phyloP scores from a whole-genome alignment of 2,888 invertebrate genomes.

The Elgonia sp. region DNA sequence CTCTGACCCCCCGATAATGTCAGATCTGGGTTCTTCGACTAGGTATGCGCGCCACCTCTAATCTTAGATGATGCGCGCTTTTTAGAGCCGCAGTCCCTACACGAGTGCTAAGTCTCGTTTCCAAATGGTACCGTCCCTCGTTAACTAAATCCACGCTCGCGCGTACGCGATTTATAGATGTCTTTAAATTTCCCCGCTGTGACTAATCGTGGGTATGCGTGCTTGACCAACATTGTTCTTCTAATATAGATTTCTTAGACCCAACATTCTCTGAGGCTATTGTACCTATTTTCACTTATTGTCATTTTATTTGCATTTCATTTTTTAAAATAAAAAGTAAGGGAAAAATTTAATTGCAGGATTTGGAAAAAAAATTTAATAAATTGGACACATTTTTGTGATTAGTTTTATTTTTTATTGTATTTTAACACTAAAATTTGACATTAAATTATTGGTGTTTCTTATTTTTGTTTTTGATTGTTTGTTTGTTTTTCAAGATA shows the following conservation, averaged over 20 bases:
- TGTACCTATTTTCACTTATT: neutral
- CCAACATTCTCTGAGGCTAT: neutral
- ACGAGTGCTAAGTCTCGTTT: conserved; percentile 50
- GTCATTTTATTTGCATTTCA: neutral
- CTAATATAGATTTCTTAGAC: conserved; percentile 34
- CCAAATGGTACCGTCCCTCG: conserved; percentile 45
- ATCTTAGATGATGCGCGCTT: conserved; percentile 82
- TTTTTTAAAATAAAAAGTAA: no score
- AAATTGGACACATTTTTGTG: no score
- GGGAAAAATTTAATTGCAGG: no score
- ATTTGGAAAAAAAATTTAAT: no score
- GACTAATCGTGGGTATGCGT: conserved; percentile 53
- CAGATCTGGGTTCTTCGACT: conserved; percentile 81
- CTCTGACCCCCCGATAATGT: conserved; percentile 85
- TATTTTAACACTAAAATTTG: no score
- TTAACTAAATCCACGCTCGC: conserved; percentile 43
- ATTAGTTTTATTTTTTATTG: no score
- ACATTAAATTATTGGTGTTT: no score
- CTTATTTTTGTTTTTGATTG: no score
- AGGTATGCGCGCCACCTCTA: conserved; percentile 84
- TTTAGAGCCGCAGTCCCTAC: conserved; percentile 69
- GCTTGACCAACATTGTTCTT: conserved; percentile 57
- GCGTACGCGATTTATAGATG: conserved; percentile 62
- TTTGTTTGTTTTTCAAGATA: no score
- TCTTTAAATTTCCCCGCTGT: conserved; percentile 48